Percentiles rank a stretch among this genome's conserved stretches.
Conservation (phyloP, 2,888 invertebrate species). For the Parnassius apollo region DNA sequence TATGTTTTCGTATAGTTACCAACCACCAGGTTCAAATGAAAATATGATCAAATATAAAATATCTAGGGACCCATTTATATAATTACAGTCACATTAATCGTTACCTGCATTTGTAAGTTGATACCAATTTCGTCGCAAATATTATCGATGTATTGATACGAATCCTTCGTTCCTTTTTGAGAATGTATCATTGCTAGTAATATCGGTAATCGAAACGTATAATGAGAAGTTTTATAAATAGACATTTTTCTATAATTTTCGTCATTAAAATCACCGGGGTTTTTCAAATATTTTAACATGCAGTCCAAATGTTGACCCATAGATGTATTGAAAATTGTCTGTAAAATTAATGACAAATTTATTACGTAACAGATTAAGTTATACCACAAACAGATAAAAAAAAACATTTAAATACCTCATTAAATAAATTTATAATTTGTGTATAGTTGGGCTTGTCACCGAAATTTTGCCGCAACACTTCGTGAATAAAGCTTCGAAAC, state of each 20-base stretch:
- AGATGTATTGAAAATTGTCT: slow-evolving; percentile 82
- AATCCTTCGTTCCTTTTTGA: slow-evolving; percentile 84
- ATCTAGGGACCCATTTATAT: too few species aligned
- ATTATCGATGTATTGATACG: slow-evolving; percentile 86
- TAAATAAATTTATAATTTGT: slow-evolving; percentile 85
- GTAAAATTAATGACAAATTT: slow-evolving; percentile 31
- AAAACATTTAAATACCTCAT: slow-evolving; percentile 47
- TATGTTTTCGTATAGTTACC: too few species aligned
- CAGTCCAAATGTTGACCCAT: slow-evolving; percentile 91
- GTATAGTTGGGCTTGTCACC: slow-evolving; percentile 85
- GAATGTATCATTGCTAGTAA: slow-evolving; percentile 91
- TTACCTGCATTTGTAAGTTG: slow-evolving; percentile 94
- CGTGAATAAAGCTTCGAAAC: slow-evolving; percentile 10
- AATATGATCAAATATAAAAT: too few species aligned
- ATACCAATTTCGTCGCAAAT: slow-evolving; percentile 94
- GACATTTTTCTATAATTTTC: slow-evolving; percentile 90
- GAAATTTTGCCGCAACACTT: slow-evolving; percentile 84
- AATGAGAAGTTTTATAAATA: slow-evolving; percentile 94
- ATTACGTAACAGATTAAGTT: slow-evolving; percentile 32
- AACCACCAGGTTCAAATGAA: too few species aligned
- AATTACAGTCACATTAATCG: slow-evolving; percentile 30
- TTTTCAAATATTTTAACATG: slow-evolving; percentile 28
- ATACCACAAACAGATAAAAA: background rate
- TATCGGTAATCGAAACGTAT: slow-evolving; percentile 94
- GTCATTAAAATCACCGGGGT: slow-evolving; percentile 8